Percentiles rank a stretch among this genome's conserved stretches.
phyloP scores from a whole-genome alignment of 2,888 invertebrate species.

The Lamellibrachia satsuma region DNA sequence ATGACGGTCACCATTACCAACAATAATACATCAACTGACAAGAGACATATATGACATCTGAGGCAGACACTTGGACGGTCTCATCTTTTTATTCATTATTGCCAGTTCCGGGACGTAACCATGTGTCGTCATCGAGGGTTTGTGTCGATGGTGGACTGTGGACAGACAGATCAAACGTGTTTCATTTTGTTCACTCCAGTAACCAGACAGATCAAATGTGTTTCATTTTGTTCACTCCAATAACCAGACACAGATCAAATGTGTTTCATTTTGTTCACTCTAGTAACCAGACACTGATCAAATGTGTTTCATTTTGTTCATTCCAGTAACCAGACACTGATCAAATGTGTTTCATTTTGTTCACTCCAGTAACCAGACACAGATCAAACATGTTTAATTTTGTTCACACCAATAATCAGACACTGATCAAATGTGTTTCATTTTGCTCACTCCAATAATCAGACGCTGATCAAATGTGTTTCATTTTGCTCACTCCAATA shows the following conservation, averaged over 20 bases:
- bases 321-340: too few relatives aligned
- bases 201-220: neutral
- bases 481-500: too few relatives aligned
- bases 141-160: conserved; percentile 61
- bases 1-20: neutral
- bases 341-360: too few relatives aligned
- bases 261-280: neutral
- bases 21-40: neutral
- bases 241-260: neutral
- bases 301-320: too few relatives aligned
- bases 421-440: neutral
- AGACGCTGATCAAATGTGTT: too few relatives aligned
- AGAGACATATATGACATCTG: neutral
- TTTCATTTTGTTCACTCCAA: neutral
- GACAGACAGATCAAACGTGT: conserved; percentile 36
- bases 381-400: too few relatives aligned
- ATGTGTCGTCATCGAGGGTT: conserved; percentile 62
- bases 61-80: neutral
- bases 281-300: neutral
- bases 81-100: neutral
- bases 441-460: neutral
- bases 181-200: neutral
- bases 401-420: too few relatives aligned
- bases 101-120: conserved; percentile 51
- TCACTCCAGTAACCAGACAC: too few relatives aligned